Evolutionary conservation across 2,113 vertebrate genomes (phyloP), one percentile per base, ranked within the genome.

Genomic region (Chelonoidis abingdonii): DNA sequence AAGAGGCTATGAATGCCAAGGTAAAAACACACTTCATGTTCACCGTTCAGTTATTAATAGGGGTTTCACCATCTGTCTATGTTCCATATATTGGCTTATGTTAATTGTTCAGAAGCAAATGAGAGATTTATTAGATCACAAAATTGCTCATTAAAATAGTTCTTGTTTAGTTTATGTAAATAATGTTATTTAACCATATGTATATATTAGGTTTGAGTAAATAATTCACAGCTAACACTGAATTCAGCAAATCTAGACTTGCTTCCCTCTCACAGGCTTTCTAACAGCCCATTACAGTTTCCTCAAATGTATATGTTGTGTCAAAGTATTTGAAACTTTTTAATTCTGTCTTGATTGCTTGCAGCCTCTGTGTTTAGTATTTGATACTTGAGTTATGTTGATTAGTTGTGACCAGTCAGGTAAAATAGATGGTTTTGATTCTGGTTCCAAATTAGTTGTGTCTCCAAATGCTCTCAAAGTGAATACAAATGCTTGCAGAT

Each of bases 1-100:
- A 95, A 98, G 98, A 97, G 99, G 99, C 94, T 99, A 97, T 94
- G 98, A 98, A 86, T 99, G 99, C 97, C 99, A 99, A 99, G 99
- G 99, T 99, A 99, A 99, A 97, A 47, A 21, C 54, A 54, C 81
- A 52, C 81, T 80, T 16, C 78, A 1, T 81, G 65, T 10, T 82
- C 84, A 4, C 0, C 9, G 78, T 13, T 82, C 87, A 35, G 5
- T 95, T 85, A 56, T 65, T 35, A 80, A 44, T 56, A 83, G 84
- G 44, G 27, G 69, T 19, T 91, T 86, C 25, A 22, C 90, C 14
- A 1, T 7, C 0, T 47, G 47, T 19, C 94, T 89, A 59, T 86
- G 2, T 78, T 93, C 72, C 13, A 4, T 62, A 1, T 56, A 3
- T 2, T 96, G 94, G 88, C 24, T 22, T 4, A 0, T n/a, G 59